Evolutionary conservation across 2,888 invertebrate genomes (phyloP).

Genomic region (Melanostoma scalare): DNA sequence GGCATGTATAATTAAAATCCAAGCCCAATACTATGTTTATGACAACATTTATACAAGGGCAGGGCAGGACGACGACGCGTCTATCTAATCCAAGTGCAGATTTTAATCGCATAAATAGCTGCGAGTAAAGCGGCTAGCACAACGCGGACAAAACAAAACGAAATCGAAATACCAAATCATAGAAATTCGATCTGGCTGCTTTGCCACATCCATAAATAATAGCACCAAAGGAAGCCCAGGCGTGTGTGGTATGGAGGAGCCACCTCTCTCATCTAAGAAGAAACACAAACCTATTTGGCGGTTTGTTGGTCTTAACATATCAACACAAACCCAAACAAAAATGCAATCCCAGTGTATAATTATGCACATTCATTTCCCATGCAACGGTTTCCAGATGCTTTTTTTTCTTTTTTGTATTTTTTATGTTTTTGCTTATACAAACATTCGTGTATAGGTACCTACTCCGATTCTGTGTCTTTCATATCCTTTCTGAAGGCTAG

Average conservation of each 20-base stretch:
- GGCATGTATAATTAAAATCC: slow-evolving; percentile 70
- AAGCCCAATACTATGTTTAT: slow-evolving; percentile 51
- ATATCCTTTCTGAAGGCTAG: slow-evolving; percentile 59
- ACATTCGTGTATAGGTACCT: slow-evolving; percentile 32
- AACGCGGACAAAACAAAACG: slow-evolving; percentile 20
- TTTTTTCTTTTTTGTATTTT: slow-evolving; percentile 12
- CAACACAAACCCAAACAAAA: slow-evolving; percentile 45
- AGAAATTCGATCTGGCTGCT: slow-evolving; percentile 47
- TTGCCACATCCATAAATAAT: slow-evolving; percentile 64
- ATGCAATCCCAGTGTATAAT: slow-evolving; percentile 65
- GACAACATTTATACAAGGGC: slow-evolving; percentile 57
- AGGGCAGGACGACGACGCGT: slow-evolving; percentile 34
- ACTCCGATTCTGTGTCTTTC: slow-evolving; percentile 57
- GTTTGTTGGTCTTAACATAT: slow-evolving; percentile 36
- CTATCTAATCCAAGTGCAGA: slow-evolving; percentile 53
- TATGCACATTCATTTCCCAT: slow-evolving; percentile 71
- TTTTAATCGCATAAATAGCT: slow-evolving; percentile 45
- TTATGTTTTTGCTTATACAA: neutral
- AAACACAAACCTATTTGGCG: slow-evolving; percentile 11
- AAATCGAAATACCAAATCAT: slow-evolving; percentile 2
- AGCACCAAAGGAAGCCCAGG: slow-evolving; percentile 38
- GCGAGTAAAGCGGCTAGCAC: neutral
- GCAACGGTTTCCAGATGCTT: slow-evolving; percentile 37
- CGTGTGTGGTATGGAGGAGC: slow-evolving; percentile 9
- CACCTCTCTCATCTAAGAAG: neutral